Base-by-base conservation (phyloP, 2,113 vertebrate species). In the Bubo blakistoni region DNA sequence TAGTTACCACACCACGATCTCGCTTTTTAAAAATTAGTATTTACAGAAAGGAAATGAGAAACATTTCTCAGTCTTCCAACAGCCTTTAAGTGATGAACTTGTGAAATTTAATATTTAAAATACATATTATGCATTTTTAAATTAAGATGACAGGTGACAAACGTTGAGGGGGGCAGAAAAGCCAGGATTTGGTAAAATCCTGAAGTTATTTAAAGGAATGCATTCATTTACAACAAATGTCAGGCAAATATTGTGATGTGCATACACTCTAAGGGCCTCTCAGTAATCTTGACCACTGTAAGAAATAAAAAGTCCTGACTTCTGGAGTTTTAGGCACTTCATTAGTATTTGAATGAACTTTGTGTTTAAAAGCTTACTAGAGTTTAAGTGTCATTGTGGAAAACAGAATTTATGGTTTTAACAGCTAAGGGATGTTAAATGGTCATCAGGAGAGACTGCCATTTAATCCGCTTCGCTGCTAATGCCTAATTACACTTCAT, bases 11-110 rank as follows among this genome's bases (percentile, higher is more conserved):
- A 15, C 12, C 16, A 8, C 3, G 5, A 80, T 34, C 9, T 24
- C 2, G 3, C 19, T 13, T 30, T n/a, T 11, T 1, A 2, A 32
- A 44, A 42, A 29, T 67, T 27, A 65, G 30, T 49, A 62, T 59
- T 46, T 49, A 57, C 7, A 81, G 69, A 61, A 81, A 74, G n/a
- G 46, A 87, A 89, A 81, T 16, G 0, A 63, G 29, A 94, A 83
- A 73, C 74, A 81, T 90, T 89, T 92, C 78, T 79, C 91, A 91
- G 20, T 58, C 66, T 92, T 76, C 63, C 81, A 86, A 76, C 52
- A 92, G 77, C 72, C 51, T 65, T 29, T n/a, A 67, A 59, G 66
- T 8, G 42, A 76, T 19, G 32, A 86, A 72, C 16, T 79, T 19
- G 21, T 12, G 15, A 73, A 52, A 85, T 54, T 57, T 36, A 36